Evolutionary conservation across 2,113 vertebrate genomes (phyloP).

Genomic region (Oxyura jamaicensis): DNA sequence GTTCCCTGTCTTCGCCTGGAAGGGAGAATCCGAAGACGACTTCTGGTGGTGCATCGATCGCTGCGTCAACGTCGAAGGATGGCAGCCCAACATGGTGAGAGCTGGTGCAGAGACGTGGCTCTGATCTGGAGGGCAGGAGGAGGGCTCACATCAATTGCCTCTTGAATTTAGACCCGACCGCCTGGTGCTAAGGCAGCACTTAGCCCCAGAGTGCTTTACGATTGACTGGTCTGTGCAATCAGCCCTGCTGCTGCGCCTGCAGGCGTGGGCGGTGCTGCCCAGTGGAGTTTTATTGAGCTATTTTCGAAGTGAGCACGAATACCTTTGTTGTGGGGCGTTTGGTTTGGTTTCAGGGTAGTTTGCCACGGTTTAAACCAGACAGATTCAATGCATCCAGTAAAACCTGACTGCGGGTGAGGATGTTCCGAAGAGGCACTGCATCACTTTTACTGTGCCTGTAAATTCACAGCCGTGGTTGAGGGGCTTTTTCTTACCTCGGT

Average conservation of each 20-base stretch:
- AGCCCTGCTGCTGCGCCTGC: no score
- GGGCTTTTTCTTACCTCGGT: not conserved
- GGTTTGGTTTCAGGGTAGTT: not conserved
- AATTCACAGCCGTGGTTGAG: not conserved
- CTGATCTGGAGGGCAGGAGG: not conserved
- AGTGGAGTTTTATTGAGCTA: fast-evolving
- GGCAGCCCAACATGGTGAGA: conserved; percentile 98
- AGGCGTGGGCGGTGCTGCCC: not conserved
- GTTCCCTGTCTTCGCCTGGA: conserved; percentile 97
- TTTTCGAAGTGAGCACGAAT: fast-evolving
- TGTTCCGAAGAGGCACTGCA: fast-evolving
- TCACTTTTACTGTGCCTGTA: fast-evolving
- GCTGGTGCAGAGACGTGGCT: fast-evolving
- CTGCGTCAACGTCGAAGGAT: conserved; percentile 96
- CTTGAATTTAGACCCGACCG: not conserved
- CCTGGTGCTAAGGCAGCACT: not conserved
- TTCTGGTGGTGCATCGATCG: conserved; percentile 99
- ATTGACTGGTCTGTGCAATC: no score
- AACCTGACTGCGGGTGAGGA: fast-evolving
- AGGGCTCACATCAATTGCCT: not conserved
- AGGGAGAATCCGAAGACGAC: conserved; percentile 97
- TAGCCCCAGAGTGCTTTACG: not conserved
- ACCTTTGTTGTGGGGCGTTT: fast-evolving
- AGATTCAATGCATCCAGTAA: fast-evolving
- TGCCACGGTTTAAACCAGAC: not conserved